A percentile compares a stretch with the other conserved stretches of the same genome.
These are phyloP conservation scores for Ctenopoma multispine DNA, from an alignment of 2,797 vertebrate species.

Conservation along the genomic window DNA sequence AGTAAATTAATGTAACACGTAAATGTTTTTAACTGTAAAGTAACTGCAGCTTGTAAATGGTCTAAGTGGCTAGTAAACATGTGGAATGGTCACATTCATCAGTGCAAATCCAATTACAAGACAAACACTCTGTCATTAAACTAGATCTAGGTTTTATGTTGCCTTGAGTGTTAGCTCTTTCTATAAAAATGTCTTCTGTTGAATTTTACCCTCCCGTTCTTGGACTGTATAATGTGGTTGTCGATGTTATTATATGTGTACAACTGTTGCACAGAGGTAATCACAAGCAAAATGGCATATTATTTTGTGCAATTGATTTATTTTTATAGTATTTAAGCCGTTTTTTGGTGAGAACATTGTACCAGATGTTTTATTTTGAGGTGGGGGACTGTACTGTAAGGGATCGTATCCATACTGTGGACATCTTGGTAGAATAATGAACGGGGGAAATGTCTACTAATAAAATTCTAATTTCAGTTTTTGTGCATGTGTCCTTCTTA, in stretches of 20 bases:
- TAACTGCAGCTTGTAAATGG: not conserved
- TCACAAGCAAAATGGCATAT: constrained; percentile 71
- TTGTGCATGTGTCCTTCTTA: constrained; percentile 40
- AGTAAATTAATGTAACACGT: not conserved
- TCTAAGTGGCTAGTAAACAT: not conserved
- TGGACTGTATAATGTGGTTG: constrained; percentile 50
- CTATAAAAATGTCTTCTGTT: constrained; percentile 29
- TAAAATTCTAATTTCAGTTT: constrained; percentile 78
- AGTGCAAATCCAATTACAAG: constrained; percentile 21
- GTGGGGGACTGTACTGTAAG: constrained; percentile 43
- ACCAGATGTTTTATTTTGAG: constrained; percentile 77
- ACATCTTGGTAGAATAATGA: constrained; percentile 68
- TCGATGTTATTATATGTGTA: constrained; percentile 61
- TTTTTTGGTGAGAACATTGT: constrained; percentile 69
- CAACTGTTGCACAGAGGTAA: constrained; percentile 71
- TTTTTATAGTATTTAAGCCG: constrained; percentile 87
- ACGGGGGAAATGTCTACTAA: constrained; percentile 74
- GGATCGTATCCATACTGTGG: constrained; percentile 55
- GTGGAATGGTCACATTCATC: not conserved
- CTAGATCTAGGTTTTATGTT: constrained; percentile 67
- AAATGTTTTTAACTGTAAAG: constrained; percentile 6
- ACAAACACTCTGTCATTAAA: constrained; percentile 50
- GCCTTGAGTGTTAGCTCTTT: constrained; percentile 61
- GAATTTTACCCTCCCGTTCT: constrained; percentile 43
- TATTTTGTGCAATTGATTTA: constrained; percentile 82